These are phyloP conservation scores for Neoitamus cyanurus DNA, from an alignment of 2,888 invertebrate species.

Conservation along the genomic window DNA sequence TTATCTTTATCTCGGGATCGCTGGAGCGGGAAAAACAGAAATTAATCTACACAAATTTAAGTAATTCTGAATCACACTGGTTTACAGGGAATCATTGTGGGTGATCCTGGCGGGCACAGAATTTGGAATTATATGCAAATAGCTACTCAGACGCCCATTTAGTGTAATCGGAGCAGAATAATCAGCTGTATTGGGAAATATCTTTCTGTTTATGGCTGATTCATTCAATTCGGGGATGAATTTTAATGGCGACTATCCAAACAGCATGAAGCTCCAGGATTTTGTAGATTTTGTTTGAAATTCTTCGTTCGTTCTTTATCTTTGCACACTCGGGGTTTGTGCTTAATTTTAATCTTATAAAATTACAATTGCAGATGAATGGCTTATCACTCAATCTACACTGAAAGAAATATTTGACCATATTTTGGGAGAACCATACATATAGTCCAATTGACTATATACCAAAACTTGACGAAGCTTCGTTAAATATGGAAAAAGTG, in stretches of 20 bases:
- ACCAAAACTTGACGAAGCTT: no score
- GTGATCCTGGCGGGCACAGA: neutral
- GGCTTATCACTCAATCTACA: neutral
- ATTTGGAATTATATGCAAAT: neutral
- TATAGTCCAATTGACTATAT: no score
- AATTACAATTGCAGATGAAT: neutral
- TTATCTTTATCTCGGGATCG: neutral
- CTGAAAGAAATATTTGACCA: no score
- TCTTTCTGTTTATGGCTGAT: neutral
- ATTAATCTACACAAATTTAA: neutral
- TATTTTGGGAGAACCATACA: no score
- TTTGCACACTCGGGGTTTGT: neutral
- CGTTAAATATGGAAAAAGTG: no score
- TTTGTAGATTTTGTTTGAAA: neutral
- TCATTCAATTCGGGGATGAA: neutral
- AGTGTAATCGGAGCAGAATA: neutral
- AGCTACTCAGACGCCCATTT: neutral
- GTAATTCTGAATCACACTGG: neutral
- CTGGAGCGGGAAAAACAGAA: neutral
- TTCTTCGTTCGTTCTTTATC: neutral
- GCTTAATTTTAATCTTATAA: neutral
- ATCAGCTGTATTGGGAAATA: neutral
- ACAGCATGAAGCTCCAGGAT: neutral
- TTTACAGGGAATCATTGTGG: neutral
- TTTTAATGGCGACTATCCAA: neutral